A percentile compares a stretch with the other conserved stretches of the same genome.
These are phyloP conservation scores for Coendou prehensilis DNA, from an alignment of 2,797 vertebrate genomes.

Conservation along the genomic window DNA sequence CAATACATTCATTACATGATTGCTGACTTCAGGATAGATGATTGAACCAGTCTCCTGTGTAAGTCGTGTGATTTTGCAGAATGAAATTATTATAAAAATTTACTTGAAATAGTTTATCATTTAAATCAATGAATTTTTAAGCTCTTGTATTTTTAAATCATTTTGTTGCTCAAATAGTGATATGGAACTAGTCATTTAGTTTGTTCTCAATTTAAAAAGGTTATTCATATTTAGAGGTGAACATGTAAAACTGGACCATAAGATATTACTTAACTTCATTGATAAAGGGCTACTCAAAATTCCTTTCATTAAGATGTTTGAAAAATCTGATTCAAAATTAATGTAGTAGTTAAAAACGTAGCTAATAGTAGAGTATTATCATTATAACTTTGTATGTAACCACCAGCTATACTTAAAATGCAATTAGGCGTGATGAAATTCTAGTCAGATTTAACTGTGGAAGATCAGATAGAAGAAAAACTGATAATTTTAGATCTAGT, in stretches of 20 bases:
- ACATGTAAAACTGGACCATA: background rate
- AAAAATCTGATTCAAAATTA: slow-evolving; percentile 41
- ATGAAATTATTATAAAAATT: background rate
- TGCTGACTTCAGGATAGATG: background rate
- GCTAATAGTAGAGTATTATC: fast-evolving
- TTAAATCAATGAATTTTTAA: background rate
- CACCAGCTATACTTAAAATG: background rate
- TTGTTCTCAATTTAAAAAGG: background rate
- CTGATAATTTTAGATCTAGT: background rate
- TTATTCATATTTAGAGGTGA: background rate
- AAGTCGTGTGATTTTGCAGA: background rate
- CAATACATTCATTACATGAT: background rate
- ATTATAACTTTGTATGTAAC: background rate
- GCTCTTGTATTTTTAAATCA: background rate
- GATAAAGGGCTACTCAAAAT: background rate
- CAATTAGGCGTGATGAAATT: background rate
- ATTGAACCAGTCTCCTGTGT: background rate
- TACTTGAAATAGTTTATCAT: background rate
- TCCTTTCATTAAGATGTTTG: background rate
- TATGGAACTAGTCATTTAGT: background rate
- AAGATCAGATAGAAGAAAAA: background rate
- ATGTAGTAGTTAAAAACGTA: slow-evolving; percentile 47
- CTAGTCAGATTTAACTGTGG: slow-evolving; percentile 3
- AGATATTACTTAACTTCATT: background rate
- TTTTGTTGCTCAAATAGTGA: background rate